Evolutionary conservation across 2,888 invertebrate species (phyloP).

Genomic region (Actias luna): DNA sequence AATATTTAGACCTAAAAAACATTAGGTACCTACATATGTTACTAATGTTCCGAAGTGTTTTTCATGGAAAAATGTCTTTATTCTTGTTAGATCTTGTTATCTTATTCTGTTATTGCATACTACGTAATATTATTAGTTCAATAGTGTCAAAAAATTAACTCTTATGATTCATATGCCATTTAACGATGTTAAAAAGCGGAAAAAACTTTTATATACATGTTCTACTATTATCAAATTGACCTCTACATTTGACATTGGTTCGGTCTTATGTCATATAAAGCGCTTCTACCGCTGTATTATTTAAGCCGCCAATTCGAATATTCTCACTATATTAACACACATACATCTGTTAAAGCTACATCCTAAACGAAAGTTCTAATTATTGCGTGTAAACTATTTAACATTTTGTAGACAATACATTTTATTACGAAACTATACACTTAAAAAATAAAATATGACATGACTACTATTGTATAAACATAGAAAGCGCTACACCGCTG

Average conservation of each 20-base stretch:
- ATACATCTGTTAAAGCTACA: neutral
- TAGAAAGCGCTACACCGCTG: conserved; percentile 51
- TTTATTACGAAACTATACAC: neutral
- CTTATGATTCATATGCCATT: neutral
- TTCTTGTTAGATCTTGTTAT: no score
- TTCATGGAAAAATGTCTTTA: neutral
- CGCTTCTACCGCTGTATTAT: conserved; percentile 42
- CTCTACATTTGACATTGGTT: conserved; percentile 74
- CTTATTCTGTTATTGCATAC: neutral
- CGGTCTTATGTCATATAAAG: conserved; percentile 36
- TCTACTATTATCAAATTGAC: conserved; percentile 52
- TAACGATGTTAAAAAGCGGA: neutral
- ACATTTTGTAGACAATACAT: neutral
- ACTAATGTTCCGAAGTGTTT: neutral
- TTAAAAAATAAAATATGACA: neutral
- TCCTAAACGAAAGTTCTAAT: neutral
- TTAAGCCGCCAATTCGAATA: neutral
- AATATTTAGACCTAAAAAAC: neutral
- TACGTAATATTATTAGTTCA: neutral
- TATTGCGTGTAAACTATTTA: neutral
- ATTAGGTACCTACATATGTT: no score
- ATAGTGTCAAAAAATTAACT: neutral
- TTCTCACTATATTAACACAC: neutral
- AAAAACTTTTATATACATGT: neutral
- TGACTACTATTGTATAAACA: neutral